phyloP scores from a whole-genome alignment of 2,888 invertebrate species.

The Aradus depressus region DNA sequence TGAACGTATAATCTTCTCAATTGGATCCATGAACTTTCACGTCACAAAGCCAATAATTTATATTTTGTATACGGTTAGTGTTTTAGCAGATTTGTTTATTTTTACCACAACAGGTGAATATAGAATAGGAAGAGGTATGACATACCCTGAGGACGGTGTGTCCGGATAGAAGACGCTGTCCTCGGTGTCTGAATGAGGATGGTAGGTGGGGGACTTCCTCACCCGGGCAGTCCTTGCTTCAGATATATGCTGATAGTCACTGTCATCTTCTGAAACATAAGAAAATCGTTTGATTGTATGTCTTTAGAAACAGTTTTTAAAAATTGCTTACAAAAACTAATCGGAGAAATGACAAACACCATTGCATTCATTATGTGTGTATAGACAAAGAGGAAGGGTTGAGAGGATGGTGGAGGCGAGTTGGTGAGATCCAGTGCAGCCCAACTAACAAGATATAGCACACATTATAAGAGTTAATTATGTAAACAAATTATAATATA shows the following conservation, averaged over 20 bases:
- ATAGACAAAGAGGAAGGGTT: too few species aligned
- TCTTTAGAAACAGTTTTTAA: too few species aligned
- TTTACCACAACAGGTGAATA: not conserved
- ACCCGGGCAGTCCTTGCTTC: slow-evolving; percentile 39
- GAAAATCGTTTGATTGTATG: too few species aligned
- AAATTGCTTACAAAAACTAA: too few species aligned
- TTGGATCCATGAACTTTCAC: not conserved
- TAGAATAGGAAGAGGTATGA: not conserved
- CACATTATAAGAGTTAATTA: too few species aligned
- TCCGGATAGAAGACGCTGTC: slow-evolving; percentile 35
- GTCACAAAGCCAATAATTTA: not conserved
- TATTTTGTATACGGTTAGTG: not conserved
- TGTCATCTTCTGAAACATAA: slow-evolving; percentile 35
- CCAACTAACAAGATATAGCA: too few species aligned
- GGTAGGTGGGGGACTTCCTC: slow-evolving; percentile 26
- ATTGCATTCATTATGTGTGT: too few species aligned
- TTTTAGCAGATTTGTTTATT: too few species aligned
- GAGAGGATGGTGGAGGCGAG: too few species aligned
- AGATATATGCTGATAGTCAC: slow-evolving; percentile 46
- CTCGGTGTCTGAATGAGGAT: slow-evolving; percentile 34
- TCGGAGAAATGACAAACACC: too few species aligned
- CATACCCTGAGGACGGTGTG: slow-evolving; percentile 30
- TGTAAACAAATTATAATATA: too few species aligned
- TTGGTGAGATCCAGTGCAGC: too few species aligned
- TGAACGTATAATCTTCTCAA: not conserved